Conservation (phyloP, 1,140 invertebrate species). For the Megalonaias nervosa region DNA sequence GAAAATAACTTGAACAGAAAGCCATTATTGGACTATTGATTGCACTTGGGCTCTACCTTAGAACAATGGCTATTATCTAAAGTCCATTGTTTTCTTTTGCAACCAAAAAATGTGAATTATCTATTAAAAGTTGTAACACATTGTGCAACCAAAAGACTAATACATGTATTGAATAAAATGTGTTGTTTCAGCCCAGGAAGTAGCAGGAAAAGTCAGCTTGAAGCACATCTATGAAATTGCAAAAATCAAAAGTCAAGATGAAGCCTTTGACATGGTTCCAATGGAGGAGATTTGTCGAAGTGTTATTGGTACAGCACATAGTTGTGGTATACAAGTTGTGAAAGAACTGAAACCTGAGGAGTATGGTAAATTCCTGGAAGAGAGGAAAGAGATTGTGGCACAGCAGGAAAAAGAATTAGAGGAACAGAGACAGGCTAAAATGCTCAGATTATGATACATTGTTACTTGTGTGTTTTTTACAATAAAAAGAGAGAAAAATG, state of each 20-base stretch:
- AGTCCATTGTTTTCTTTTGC: too few species aligned
- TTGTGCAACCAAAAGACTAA: too few species aligned
- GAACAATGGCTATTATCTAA: too few species aligned
- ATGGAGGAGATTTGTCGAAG: conserved; percentile 86
- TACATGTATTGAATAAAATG: too few species aligned
- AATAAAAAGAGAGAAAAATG: not conserved
- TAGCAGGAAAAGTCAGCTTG: conserved; percentile 90
- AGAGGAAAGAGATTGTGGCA: conserved; percentile 82
- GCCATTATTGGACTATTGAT: too few species aligned
- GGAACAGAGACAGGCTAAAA: conserved; percentile 92
- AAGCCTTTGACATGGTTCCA: conserved; percentile 78
- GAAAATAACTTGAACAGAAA: too few species aligned
- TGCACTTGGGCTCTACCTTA: too few species aligned
- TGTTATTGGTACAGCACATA: conserved; percentile 83
- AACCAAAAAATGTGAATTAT: too few species aligned
- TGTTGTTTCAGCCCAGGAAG: conserved; percentile 78
- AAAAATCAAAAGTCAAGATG: conserved; percentile 91
- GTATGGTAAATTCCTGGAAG: conserved; percentile 87
- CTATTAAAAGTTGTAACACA: too few species aligned
- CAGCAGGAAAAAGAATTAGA: conserved; percentile 85
- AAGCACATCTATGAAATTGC: conserved; percentile 99
- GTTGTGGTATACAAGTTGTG: conserved; percentile 91
- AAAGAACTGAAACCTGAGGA: conserved; percentile 83
- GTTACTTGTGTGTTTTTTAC: not conserved
- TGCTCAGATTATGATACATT: conserved; percentile 80